Percentiles rank a stretch among this genome's conserved stretches.
These are phyloP conservation scores for Linnaemya tessellans DNA, from an alignment of 2,888 invertebrate species.

Conservation along the genomic window DNA sequence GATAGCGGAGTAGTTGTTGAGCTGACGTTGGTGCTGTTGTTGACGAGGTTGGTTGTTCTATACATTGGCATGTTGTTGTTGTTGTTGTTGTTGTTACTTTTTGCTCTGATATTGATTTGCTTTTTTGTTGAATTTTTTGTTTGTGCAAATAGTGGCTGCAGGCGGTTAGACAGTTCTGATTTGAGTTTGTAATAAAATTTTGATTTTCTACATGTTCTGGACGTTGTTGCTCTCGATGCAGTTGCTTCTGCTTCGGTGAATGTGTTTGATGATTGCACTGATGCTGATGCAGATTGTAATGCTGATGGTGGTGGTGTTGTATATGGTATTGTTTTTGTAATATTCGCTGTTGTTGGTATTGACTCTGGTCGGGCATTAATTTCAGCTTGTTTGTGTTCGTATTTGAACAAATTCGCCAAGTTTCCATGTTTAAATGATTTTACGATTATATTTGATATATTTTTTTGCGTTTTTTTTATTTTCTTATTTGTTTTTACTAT, in stretches of 20 bases:
- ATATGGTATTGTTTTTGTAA: constrained; percentile 65
- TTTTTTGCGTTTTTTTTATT: not conserved
- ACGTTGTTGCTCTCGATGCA: constrained; percentile 35
- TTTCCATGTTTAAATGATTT: constrained; percentile 65
- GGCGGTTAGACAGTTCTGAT: constrained; percentile 65
- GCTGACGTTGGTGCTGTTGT: constrained; percentile 19
- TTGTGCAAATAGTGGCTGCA: constrained; percentile 53
- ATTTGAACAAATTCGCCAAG: constrained; percentile 60
- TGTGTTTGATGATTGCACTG: constrained; percentile 31
- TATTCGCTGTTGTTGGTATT: constrained; percentile 57
- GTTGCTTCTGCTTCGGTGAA: constrained; percentile 25
- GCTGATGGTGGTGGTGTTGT: constrained; percentile 58
- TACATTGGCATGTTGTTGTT: constrained; percentile 48
- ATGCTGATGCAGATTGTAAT: constrained; percentile 26
- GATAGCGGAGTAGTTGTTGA: constrained; percentile 50
- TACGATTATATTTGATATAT: not conserved
- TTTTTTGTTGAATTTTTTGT: constrained; percentile 38
- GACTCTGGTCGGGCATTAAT: constrained; percentile 61
- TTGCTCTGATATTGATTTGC: constrained; percentile 52
- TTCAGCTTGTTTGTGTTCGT: constrained; percentile 63
- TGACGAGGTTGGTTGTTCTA: constrained; percentile 53
- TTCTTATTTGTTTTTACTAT: constrained; percentile 1
- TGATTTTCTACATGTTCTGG: constrained; percentile 61
- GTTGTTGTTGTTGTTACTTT: constrained; percentile 37
- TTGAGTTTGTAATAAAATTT: constrained; percentile 64